Percentiles rank a stretch among this genome's conserved stretches.
These are phyloP conservation scores for Eupeodes corollae DNA, from an alignment of 1,140 invertebrate genomes.

Conservation along the genomic window DNA sequence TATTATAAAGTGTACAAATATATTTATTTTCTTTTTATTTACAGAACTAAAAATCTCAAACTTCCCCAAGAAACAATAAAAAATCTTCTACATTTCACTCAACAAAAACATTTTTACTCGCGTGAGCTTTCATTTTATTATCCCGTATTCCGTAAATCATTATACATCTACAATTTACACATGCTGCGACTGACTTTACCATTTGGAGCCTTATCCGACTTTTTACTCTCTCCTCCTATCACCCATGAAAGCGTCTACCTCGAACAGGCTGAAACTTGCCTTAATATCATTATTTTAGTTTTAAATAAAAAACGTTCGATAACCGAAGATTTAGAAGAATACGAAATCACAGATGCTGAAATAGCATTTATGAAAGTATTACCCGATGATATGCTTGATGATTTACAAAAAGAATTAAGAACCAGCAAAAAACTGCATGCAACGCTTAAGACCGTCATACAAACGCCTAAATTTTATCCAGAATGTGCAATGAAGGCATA, in stretches of 20 bases:
- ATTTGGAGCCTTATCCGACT: slow-evolving; percentile 1
- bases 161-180: slow-evolving; percentile 17
- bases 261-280: slow-evolving; percentile 8
- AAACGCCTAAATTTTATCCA: slow-evolving; percentile 9
- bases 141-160: slow-evolving; percentile 5
- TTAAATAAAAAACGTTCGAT: slow-evolving; percentile 5
- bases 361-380: slow-evolving; percentile 5
- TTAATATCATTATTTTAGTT: slow-evolving; percentile 10
- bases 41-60: too few species aligned
- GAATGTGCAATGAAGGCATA: slow-evolving; percentile 10
- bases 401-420: slow-evolving; percentile 2
- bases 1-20: too few species aligned
- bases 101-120: background rate
- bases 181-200: slow-evolving; percentile 10
- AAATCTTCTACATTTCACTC: background rate
- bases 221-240: slow-evolving; percentile 11
- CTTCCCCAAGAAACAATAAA: slow-evolving; percentile 1
- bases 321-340: slow-evolving; percentile 14
- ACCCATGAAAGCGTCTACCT: slow-evolving; percentile 6
- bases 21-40: too few species aligned
- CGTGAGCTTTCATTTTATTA: slow-evolving; percentile 7
- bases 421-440: slow-evolving; percentile 5
- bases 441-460: slow-evolving; percentile 1
- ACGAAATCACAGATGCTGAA: slow-evolving; percentile 10
- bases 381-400: background rate